Conservation (phyloP, 2,113 vertebrate genomes). For the Otis tarda region DNA sequence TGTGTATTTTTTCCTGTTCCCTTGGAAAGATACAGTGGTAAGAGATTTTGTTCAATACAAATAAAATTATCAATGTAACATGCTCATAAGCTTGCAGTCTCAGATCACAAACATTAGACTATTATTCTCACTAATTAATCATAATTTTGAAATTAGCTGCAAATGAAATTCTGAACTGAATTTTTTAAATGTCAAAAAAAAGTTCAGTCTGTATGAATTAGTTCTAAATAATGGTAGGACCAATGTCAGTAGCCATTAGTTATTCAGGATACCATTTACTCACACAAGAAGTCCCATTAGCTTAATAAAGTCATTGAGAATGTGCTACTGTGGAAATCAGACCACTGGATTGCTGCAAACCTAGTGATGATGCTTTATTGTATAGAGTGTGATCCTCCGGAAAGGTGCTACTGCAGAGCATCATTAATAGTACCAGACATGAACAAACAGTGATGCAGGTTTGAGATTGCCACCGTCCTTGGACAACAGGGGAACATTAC, state of each 20-base stretch:
- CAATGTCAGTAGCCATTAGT: not conserved
- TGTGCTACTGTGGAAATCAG: not conserved
- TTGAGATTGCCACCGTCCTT: slow-evolving; percentile 74
- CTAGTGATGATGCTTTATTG: slow-evolving; percentile 68
- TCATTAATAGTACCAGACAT: slow-evolving; percentile 70
- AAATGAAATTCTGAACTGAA: not conserved
- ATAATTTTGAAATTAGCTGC: not conserved
- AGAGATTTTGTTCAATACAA: not conserved
- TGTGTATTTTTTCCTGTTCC: not conserved
- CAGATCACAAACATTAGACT: not conserved
- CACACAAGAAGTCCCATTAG: not conserved
- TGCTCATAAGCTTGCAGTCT: not conserved
- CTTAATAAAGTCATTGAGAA: not conserved
- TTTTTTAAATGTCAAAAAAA: not conserved
- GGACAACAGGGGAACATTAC: slow-evolving; percentile 79
- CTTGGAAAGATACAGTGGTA: not conserved
- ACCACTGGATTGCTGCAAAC: not conserved
- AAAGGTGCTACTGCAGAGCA: not conserved
- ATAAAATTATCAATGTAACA: not conserved
- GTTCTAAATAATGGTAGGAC: not conserved
- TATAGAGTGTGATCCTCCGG: not conserved
- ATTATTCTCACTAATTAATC: not conserved
- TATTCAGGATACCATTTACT: not conserved
- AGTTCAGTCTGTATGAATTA: not conserved
- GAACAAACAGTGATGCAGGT: slow-evolving; percentile 83